Evolutionary conservation across 2,888 invertebrate species (phyloP).

Genomic region (Drosophila meridiana): DNA sequence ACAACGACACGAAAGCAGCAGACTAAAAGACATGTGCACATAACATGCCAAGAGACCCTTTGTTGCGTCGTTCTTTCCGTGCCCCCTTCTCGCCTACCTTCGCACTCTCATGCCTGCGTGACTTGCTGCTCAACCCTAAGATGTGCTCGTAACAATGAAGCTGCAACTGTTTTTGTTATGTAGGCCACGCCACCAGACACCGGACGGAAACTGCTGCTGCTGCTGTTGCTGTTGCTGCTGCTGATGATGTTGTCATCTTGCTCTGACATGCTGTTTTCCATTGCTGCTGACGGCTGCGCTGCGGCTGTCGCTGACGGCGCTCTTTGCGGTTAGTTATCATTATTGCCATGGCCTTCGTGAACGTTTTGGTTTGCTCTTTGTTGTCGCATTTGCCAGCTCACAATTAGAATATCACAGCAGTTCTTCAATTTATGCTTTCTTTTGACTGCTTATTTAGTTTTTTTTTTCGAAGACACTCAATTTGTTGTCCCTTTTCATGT

Average conservation of each 20-base stretch:
- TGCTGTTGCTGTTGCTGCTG: conserved; percentile 26
- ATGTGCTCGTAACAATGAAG: conserved; percentile 33
- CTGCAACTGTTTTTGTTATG: conserved; percentile 76
- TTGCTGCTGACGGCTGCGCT: conserved; percentile 31
- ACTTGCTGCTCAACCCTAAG: conserved; percentile 1
- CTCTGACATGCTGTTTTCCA: conserved; percentile 42
- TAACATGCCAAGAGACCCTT: conserved; percentile 56
- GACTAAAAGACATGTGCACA: conserved; percentile 47
- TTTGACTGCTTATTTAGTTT: background rate
- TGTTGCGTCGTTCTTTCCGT: conserved; percentile 32
- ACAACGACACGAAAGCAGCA: conserved; percentile 19
- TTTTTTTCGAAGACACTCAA: conserved; percentile 1
- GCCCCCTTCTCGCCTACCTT: conserved; percentile 1
- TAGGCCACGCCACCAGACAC: conserved; percentile 68
- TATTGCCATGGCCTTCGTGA: conserved; percentile 65
- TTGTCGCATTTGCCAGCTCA: conserved; percentile 67
- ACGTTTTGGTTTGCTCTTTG: conserved; percentile 41
- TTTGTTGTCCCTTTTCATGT: background rate
- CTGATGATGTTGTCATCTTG: conserved; percentile 42
- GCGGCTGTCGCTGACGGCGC: conserved; percentile 40
- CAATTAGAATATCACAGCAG: conserved; percentile 68
- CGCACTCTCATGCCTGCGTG: conserved; percentile 1
- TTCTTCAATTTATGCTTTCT: conserved; percentile 19
- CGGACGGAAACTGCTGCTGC: conserved; percentile 49
- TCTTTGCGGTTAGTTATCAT: conserved; percentile 74